Conservation (phyloP, 1,140 invertebrate genomes). For the Trypoxylus dichotomus region DNA sequence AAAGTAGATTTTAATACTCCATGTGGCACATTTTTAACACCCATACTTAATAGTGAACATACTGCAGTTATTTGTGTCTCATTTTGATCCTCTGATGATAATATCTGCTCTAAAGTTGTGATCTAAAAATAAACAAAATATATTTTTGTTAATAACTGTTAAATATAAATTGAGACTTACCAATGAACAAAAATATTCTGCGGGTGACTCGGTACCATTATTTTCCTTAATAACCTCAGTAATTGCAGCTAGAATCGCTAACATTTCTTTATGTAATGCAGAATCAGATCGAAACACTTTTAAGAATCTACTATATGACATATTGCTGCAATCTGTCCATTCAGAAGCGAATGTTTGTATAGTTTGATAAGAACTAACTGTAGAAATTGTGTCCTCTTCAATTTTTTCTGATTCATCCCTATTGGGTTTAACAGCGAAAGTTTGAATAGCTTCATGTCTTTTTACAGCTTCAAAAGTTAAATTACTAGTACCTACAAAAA, state of each 20-base stretch:
- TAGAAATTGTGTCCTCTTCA: slow-evolving; percentile 50
- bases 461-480: slow-evolving; percentile 76
- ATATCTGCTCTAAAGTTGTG: slow-evolving; percentile 73
- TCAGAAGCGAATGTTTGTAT: slow-evolving; percentile 87
- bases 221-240: slow-evolving; percentile 90
- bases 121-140: slow-evolving; percentile 62
- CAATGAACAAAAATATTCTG: slow-evolving; percentile 91
- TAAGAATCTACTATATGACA: slow-evolving; percentile 77
- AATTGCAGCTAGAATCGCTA: slow-evolving; percentile 87
- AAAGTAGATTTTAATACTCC: slow-evolving; percentile 77
- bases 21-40: slow-evolving; percentile 81
- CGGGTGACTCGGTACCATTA: slow-evolving; percentile 82
- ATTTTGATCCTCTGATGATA: slow-evolving; percentile 60
- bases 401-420: slow-evolving; percentile 56
- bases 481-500: slow-evolving; percentile 53
- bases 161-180: slow-evolving; percentile 57
- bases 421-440: slow-evolving; percentile 33
- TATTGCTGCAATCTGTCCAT: slow-evolving; percentile 86
- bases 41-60: slow-evolving; percentile 79
- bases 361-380: slow-evolving; percentile 63
- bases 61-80: slow-evolving; percentile 75
- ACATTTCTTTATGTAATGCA: slow-evolving; percentile 88
- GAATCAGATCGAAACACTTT: slow-evolving; percentile 78
- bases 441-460: slow-evolving; percentile 74
- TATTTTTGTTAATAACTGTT: neutral